Evolutionary conservation across 23 tunicate species (phyloP), one percentile per base, ranked within the genome.

Genomic region (Halocynthia roretzi): DNA sequence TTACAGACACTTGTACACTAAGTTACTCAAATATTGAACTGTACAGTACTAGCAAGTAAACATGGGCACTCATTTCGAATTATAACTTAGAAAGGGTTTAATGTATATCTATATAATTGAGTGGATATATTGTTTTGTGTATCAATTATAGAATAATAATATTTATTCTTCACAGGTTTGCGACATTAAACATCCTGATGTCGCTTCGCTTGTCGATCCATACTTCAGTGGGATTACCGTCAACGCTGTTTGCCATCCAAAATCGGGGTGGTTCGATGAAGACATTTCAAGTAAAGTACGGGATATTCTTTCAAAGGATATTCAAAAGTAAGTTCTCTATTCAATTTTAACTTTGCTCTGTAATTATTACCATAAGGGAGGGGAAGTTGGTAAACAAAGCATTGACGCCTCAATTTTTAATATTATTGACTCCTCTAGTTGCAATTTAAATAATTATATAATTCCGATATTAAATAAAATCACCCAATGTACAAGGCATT

Each of bases 221-320:
- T 64, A 74, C 9, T 50, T 52, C 9, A 31, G 44, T 31, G 53
- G 48, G 40, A 8, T n/a, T 8, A 53, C 77, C 17, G 60, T 12
- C 50, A 23, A 53, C 49, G 7, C 61, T 6, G 56, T 54, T 10
- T 89, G 96, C 72, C 70, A 74, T 21, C 62, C 79, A 56, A 82
- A 89, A 80, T 67, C 87, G 6, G 96, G 96, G 8, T 89, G 96
- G 96, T 53, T 83, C 49, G 58, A 64, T 2, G 80, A 83, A 10
- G 75, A 80, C 53, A 80, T 85, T 54, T 40, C 85, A 17, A 22
- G 83, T 7, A 72, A 83, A 67, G 76, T 84, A 12, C 78, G 89
- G 0, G 77, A 78, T 44, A 51, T 70, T 49, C 53, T 84, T 11
- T 52, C 83, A 20, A 58, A 70, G 62, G 89, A 84, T 71, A 62